phyloP scores from a whole-genome alignment of 2,797 vertebrate species.

The Neosalanx taihuensis region DNA sequence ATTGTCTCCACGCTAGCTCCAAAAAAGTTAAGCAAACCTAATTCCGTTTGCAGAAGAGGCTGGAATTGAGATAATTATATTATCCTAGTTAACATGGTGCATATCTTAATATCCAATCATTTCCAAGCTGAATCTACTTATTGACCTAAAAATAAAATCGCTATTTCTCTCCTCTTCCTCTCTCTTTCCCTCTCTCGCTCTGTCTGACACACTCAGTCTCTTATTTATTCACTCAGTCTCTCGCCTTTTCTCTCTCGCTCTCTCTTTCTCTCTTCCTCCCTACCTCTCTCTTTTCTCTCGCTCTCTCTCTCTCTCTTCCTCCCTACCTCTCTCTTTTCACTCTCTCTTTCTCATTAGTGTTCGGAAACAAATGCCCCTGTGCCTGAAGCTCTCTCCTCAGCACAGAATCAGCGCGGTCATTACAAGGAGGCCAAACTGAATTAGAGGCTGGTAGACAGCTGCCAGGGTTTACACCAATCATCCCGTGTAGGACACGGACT shows the following conservation, averaged over 20 bases:
- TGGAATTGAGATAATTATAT: slow-evolving; percentile 42
- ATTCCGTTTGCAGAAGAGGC: slow-evolving; percentile 41
- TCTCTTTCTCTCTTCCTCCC: not conserved
- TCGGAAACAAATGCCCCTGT: slow-evolving; percentile 12
- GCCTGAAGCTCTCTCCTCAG: slow-evolving; percentile 1
- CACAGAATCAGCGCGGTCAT: slow-evolving; percentile 37
- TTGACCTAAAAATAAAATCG: slow-evolving; percentile 36
- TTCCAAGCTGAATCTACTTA: slow-evolving; percentile 53
- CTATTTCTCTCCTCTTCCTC: slow-evolving; percentile 12
- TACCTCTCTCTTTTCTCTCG: slow-evolving; percentile 1
- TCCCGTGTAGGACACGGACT: not conserved
- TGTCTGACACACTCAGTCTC: not conserved
- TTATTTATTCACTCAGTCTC: slow-evolving; percentile 27
- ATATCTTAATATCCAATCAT: slow-evolving; percentile 48
- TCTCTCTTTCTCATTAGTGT: slow-evolving; percentile 3
- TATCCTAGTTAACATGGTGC: slow-evolving; percentile 29
- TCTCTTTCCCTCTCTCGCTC: not conserved
- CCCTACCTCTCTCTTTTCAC: not conserved
- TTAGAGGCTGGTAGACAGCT: slow-evolving; percentile 48
- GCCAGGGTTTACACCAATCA: slow-evolving; percentile 33
- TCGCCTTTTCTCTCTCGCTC: not conserved
- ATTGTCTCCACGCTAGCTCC: slow-evolving; percentile 18
- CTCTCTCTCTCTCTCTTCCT: not conserved
- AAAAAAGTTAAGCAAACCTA: slow-evolving; percentile 22
- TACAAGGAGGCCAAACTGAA: slow-evolving; percentile 44